These are phyloP conservation scores for Nasalis larvatus DNA, from an alignment of 2,113 vertebrate species.

Conservation along the genomic window DNA sequence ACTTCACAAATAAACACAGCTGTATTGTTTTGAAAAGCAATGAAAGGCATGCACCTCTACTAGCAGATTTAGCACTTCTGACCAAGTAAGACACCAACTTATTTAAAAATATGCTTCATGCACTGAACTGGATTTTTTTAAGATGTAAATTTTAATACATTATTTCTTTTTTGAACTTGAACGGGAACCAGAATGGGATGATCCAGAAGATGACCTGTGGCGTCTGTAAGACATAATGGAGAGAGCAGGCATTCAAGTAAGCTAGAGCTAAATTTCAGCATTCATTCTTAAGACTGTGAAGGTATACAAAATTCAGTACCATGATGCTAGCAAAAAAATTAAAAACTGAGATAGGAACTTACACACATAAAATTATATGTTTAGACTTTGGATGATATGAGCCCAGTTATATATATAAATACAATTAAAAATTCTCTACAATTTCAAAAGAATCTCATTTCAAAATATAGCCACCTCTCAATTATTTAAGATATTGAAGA, in stretches of 20 bases:
- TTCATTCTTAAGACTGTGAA: constrained; percentile 54
- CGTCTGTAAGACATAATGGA: constrained; percentile 91
- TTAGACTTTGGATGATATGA: constrained; percentile 45
- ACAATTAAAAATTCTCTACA: constrained; percentile 29
- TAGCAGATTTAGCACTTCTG: constrained; percentile 86
- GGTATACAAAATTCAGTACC: constrained; percentile 70
- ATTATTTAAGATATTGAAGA: constrained; percentile 70
- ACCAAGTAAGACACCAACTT: constrained; percentile 87
- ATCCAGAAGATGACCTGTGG: constrained; percentile 94
- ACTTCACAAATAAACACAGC: constrained; percentile 84
- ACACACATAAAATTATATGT: constrained; percentile 8
- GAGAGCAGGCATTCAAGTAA: constrained; percentile 83
- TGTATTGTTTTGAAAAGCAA: constrained; percentile 85
- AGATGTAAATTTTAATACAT: constrained; percentile 83
- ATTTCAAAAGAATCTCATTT: not conserved
- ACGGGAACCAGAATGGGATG: constrained; percentile 96
- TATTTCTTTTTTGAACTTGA: constrained; percentile 99
- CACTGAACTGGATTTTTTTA: constrained; percentile 80
- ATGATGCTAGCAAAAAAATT: constrained; percentile 58
- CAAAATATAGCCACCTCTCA: constrained; percentile 77
- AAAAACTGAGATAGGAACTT: constrained; percentile 36
- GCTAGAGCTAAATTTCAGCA: constrained; percentile 34
- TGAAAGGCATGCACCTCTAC: constrained; percentile 88
- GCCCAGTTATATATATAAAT: constrained; percentile 17
- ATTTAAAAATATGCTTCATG: constrained; percentile 87